Percentiles rank a stretch among this genome's conserved stretches.
phyloP scores from a whole-genome alignment of 2,888 invertebrate species.

The Chironomus tentans region DNA sequence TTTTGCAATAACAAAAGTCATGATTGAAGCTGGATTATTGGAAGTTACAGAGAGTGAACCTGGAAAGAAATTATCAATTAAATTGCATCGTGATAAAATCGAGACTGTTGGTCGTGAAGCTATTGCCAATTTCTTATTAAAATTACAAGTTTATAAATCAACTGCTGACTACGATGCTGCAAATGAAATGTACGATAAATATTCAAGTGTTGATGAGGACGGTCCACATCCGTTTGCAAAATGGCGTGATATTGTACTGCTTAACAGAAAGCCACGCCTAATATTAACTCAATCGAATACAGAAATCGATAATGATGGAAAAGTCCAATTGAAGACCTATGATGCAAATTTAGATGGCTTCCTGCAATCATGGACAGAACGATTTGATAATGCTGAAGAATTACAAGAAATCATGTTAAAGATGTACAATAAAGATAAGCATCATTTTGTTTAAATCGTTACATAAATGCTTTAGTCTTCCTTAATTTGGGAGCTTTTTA shows the following conservation, averaged over 20 bases:
- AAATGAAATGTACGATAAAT: conserved; percentile 73
- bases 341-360: conserved; percentile 66
- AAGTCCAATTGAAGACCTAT: conserved; percentile 61
- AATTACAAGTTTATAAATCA: conserved; percentile 86
- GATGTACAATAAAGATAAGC: neutral
- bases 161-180: conserved; percentile 72
- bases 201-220: conserved; percentile 63
- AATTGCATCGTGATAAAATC: conserved; percentile 68
- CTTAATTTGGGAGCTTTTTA: too few species aligned
- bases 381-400: conserved; percentile 48
- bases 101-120: conserved; percentile 71
- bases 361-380: conserved; percentile 78
- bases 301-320: conserved; percentile 44
- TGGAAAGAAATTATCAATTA: conserved; percentile 70
- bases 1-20: conserved; percentile 77
- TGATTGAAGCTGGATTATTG: conserved; percentile 71
- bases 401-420: neutral
- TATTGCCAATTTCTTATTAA: conserved; percentile 62
- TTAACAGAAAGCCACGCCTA: conserved; percentile 83
- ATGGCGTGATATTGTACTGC: conserved; percentile 80
- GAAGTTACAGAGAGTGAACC: conserved; percentile 62
- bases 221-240: conserved; percentile 63
- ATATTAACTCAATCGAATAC: conserved; percentile 90
- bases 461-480: too few species aligned
- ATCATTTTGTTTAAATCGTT: neutral